Percentiles rank a stretch among this genome's conserved stretches.
phyloP scores from a whole-genome alignment of 1,140 invertebrate genomes.

The Bicyclus anynana region DNA sequence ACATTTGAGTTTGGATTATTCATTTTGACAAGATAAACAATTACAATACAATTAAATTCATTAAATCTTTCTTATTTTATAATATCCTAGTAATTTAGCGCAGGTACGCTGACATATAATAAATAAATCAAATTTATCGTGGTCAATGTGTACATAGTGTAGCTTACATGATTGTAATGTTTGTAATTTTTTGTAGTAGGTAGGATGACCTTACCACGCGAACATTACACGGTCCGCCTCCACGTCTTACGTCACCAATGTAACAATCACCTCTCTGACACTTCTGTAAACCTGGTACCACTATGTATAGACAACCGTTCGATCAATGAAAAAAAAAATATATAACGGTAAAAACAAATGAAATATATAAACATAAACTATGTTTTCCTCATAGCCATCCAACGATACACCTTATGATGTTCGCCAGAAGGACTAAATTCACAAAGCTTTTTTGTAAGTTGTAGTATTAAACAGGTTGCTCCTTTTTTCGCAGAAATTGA shows the following conservation, averaged over 20 bases:
- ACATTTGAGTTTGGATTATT: too few species aligned
- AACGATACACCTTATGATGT: neutral
- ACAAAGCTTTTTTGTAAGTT: neutral
- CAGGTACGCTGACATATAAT: neutral
- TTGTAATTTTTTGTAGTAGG: neutral
- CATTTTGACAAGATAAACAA: too few species aligned
- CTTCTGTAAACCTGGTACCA: conserved; percentile 61
- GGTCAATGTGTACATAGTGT: neutral
- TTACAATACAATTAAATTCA: neutral
- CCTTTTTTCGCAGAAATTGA: neutral
- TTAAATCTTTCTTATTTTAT: neutral
- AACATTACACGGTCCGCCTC: conserved; percentile 9
- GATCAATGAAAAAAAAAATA: neutral
- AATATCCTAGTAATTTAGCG: neutral
- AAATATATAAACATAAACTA: conserved; percentile 23
- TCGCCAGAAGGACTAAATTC: neutral
- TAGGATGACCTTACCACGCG: neutral
- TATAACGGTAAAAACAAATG: conserved; percentile 58
- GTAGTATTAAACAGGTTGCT: neutral
- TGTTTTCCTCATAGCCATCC: neutral
- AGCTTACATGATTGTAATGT: neutral
- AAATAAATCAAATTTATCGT: too few species aligned
- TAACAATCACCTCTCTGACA: conserved; percentile 34
- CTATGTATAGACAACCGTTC: conserved; percentile 53
- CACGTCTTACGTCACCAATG: conserved; percentile 42